Base-by-base conservation (phyloP, 2,888 invertebrate species). In the Criorhina ranunculi region DNA sequence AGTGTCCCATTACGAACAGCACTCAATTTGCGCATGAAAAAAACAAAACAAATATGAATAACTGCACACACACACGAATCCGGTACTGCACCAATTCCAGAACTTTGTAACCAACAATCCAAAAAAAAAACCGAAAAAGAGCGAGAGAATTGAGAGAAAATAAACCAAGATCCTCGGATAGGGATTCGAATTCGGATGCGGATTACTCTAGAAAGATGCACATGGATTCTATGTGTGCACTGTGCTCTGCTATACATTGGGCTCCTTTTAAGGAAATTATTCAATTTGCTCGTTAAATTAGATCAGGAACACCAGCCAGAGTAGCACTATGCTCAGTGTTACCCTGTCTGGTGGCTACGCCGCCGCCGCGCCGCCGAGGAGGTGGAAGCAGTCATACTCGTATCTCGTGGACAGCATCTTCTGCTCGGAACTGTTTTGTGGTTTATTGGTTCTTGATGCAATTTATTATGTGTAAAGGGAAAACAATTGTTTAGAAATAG, bases 211-310 rank as follows among this genome's bases (percentile, higher is more conserved):
- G 55, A 42, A 49, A 31, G 17, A 35, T 66, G 42, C 24, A 53
- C 35, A 24, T 15, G 29, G 24, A 33, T 33, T 49, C 19, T 35
- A 2, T 15, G 19, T 62, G 44, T 17, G 57, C 24, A 53, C 53
- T 19, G 17, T 46, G 0, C 51, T 60, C 42, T 19, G 42, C n/a
- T n/a, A n/a, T n/a, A n/a, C 59, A 55, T 46, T 75, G 76, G 59
- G 55, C 40, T 80, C 88, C 88, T 88, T 88, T 88, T 88, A 88
- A 88, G 88, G 88, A 86, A 88, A 87, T 88, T 88, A 88, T 88
- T 88, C 88, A 88, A 88, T 88, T 88, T 88, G 88, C 88, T 88
- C 88, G 88, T 88, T 88, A 88, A 88, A 88, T 88, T 88, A 88
- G 88, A 88, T 88, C 88, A 87, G 86, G 70, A 86, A 73, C 83